phyloP scores from a whole-genome alignment of 2,888 invertebrate genomes.

The Tenthredo scrophulariae region DNA sequence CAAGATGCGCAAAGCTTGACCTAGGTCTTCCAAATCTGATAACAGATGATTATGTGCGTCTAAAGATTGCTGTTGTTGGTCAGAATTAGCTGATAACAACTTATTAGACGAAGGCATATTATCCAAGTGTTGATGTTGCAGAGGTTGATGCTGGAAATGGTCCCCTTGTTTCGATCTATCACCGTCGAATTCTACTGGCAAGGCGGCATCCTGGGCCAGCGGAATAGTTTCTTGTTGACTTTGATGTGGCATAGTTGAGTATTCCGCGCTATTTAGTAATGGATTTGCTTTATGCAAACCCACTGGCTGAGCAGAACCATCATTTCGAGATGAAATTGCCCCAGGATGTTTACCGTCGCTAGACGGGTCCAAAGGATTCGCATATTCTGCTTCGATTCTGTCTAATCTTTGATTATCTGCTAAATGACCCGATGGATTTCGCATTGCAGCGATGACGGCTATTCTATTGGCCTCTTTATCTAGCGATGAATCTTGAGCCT shows the following conservation, averaged over 20 bases:
- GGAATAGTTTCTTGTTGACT: background rate
- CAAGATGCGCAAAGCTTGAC: background rate
- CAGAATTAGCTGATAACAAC: background rate
- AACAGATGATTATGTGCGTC: background rate
- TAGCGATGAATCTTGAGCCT: slow-evolving; percentile 51
- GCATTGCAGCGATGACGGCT: slow-evolving; percentile 54
- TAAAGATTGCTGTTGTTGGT: slow-evolving; percentile 35
- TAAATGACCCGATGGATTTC: slow-evolving; percentile 54
- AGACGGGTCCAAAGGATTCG: slow-evolving; percentile 27
- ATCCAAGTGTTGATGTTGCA: slow-evolving; percentile 8
- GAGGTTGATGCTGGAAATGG: slow-evolving; percentile 7
- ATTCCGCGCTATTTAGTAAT: background rate
- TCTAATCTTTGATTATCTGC: slow-evolving; percentile 27
- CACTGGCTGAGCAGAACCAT: background rate
- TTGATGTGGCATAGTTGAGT: slow-evolving; percentile 25
- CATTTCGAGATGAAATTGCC: background rate
- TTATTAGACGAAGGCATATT: background rate
- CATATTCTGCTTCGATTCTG: slow-evolving; percentile 10
- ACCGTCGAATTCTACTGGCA: background rate
- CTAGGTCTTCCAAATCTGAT: slow-evolving; percentile 5
- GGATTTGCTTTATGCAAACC: slow-evolving; percentile 9
- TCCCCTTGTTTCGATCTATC: background rate
- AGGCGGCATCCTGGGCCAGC: background rate
- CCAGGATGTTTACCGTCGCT: background rate
- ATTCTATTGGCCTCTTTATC: slow-evolving; percentile 57